Percentiles rank a stretch among this genome's conserved stretches.
These are phyloP conservation scores for Gymnocephalus cernua DNA, from an alignment of 2,113 vertebrate genomes.

Conservation along the genomic window DNA sequence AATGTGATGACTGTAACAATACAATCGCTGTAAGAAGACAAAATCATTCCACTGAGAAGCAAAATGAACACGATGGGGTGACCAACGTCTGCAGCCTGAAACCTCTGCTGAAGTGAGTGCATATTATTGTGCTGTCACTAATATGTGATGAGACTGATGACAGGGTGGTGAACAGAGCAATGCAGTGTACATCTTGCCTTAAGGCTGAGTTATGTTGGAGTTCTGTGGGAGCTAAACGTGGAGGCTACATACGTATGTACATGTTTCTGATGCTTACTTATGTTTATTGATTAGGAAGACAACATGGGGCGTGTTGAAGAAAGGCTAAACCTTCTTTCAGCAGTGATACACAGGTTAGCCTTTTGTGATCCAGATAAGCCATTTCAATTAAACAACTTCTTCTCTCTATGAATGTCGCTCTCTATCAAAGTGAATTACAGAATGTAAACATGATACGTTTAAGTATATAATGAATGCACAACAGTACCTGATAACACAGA, in stretches of 20 bases:
- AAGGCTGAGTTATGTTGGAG: constrained; percentile 14
- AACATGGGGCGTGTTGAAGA: not conserved
- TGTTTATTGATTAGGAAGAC: not conserved
- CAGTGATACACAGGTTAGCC: not conserved
- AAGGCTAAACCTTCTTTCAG: constrained; percentile 1
- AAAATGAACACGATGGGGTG: not conserved
- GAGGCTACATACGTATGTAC: not conserved
- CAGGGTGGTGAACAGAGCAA: constrained; percentile 1
- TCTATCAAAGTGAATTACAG: constrained; percentile 26
- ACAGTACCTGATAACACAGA: constrained; percentile 14
- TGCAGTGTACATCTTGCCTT: constrained; percentile 27
- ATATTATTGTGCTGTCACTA: not conserved
- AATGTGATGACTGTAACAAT: no score
- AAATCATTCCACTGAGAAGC: not conserved
- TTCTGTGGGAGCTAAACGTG: constrained; percentile 1
- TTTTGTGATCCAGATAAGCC: not conserved
- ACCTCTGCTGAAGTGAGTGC: not conserved
- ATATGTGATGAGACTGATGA: constrained; percentile 30
- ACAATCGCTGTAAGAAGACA: not conserved
- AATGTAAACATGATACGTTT: constrained; percentile 32
- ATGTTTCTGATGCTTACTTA: not conserved
- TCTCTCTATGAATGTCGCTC: not conserved
- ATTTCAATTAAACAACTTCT: not conserved
- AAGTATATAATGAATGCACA: constrained; percentile 16
- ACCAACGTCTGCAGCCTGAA: not conserved